Evolutionary conservation across 2,888 invertebrate species (phyloP).

Genomic region (Tolmerus cingulatus): DNA sequence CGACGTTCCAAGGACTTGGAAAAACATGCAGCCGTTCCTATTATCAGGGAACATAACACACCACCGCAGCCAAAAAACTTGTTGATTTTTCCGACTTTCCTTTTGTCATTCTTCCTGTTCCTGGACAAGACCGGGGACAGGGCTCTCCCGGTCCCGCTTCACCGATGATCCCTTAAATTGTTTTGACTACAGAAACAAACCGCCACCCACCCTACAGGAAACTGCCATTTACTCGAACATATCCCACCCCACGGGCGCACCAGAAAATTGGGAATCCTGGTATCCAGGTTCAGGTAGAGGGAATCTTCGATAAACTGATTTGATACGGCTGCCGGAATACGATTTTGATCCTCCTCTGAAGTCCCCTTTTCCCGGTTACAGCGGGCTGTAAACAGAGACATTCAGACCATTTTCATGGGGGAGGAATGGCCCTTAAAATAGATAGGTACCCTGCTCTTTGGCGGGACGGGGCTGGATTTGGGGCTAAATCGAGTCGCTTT

Average conservation of each 20-base stretch:
- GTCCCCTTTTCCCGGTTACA: not conserved
- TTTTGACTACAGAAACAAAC: constrained; percentile 28
- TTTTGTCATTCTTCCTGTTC: constrained; percentile 3
- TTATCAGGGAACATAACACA: not conserved
- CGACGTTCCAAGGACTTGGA: not conserved
- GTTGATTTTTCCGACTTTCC: constrained; percentile 40
- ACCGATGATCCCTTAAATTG: constrained; percentile 29
- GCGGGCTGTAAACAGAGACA: not conserved
- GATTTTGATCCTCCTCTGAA: constrained; percentile 11
- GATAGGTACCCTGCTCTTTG: not conserved
- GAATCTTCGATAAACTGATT: constrained; percentile 38
- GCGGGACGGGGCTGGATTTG: not conserved
- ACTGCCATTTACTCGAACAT: not conserved
- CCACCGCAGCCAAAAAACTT: constrained; percentile 16
- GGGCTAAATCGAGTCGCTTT: not conserved
- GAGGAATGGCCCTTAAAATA: not conserved
- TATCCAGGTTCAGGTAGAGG: constrained; percentile 1
- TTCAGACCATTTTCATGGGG: constrained; percentile 7
- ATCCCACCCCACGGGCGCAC: not conserved
- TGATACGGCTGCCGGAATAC: constrained; percentile 20
- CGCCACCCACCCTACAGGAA: not conserved
- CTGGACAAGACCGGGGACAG: not conserved
- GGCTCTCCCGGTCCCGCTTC: not conserved
- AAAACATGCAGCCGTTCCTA: not conserved
- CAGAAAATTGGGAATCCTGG: not conserved